Evolutionary conservation across 2,888 invertebrate genomes (phyloP).

Genomic region (Pycnomerus fuliginosus): DNA sequence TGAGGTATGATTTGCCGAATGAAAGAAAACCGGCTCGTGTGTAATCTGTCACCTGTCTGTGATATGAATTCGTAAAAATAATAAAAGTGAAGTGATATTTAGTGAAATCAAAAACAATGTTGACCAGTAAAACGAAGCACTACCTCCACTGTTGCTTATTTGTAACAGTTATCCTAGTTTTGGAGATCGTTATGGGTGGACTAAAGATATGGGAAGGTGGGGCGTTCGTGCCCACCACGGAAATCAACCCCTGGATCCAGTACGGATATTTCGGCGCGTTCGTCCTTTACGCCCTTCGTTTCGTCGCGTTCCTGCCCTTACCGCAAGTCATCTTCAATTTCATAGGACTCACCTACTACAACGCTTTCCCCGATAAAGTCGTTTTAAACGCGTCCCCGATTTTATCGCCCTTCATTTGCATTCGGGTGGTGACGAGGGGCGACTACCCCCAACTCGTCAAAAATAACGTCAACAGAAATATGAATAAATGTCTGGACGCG

Average conservation of each 20-base stretch:
- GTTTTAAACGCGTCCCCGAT: constrained; percentile 82
- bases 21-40: not conserved
- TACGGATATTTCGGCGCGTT: constrained; percentile 78
- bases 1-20: too few relatives aligned
- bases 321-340: constrained; percentile 90
- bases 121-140: constrained; percentile 74
- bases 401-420: constrained; percentile 90
- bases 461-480: constrained; percentile 81
- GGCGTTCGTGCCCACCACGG: constrained; percentile 47
- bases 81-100: too few relatives aligned
- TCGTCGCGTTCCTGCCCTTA: constrained; percentile 77
- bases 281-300: constrained; percentile 72
- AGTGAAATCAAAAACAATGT: too few relatives aligned
- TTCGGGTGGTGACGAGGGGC: constrained; percentile 91
- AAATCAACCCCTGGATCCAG: constrained; percentile 76
- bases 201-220: constrained; percentile 55
- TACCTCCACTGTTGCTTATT: constrained; percentile 76
- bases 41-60: not conserved
- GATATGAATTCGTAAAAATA: not conserved
- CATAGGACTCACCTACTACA: constrained; percentile 82
- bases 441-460: constrained; percentile 90
- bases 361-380: constrained; percentile 93
- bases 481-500: constrained; percentile 83
- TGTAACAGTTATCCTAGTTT: constrained; percentile 70
- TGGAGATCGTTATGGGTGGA: constrained; percentile 61